Conservation (phyloP, 2,888 invertebrate species). For the Muscina levida region DNA sequence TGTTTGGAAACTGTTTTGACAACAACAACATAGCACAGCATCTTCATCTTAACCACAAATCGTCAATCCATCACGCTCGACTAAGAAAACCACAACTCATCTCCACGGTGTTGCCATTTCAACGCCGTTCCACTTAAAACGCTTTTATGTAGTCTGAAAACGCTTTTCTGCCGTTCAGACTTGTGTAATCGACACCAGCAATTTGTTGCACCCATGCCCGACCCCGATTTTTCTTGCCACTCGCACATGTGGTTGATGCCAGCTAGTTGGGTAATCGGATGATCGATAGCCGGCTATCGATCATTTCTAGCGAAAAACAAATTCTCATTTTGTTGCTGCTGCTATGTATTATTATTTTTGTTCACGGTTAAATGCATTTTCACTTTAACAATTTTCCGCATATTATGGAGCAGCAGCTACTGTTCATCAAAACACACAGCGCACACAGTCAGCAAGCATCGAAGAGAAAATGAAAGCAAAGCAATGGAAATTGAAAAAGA, state of each 20-base stretch:
- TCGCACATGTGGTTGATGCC: not conserved
- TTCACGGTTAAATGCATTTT: slow-evolving; percentile 54
- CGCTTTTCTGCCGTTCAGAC: slow-evolving; percentile 16
- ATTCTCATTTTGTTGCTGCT: slow-evolving; percentile 16
- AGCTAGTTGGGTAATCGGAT: not conserved
- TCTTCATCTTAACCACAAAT: no score
- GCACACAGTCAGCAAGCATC: no score
- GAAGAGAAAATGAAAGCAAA: not conserved
- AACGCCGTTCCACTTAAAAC: not conserved
- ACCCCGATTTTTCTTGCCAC: not conserved
- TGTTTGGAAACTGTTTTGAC: no score
- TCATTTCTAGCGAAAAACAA: slow-evolving; percentile 40
- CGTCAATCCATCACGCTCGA: not conserved
- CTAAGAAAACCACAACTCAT: slow-evolving; percentile 1
- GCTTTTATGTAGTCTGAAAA: not conserved
- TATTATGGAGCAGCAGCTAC: slow-evolving; percentile 45
- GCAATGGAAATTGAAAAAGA: not conserved
- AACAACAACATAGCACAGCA: no score
- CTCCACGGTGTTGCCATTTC: not conserved
- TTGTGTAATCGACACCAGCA: slow-evolving; percentile 40
- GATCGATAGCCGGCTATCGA: slow-evolving; percentile 42
- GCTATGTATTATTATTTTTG: slow-evolving; percentile 16
- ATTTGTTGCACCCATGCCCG: slow-evolving; percentile 27
- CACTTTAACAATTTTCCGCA: slow-evolving; percentile 53
- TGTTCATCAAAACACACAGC: not conserved